phyloP scores from a whole-genome alignment of 2,797 vertebrate genomes.

The Bovichtus variegatus region DNA sequence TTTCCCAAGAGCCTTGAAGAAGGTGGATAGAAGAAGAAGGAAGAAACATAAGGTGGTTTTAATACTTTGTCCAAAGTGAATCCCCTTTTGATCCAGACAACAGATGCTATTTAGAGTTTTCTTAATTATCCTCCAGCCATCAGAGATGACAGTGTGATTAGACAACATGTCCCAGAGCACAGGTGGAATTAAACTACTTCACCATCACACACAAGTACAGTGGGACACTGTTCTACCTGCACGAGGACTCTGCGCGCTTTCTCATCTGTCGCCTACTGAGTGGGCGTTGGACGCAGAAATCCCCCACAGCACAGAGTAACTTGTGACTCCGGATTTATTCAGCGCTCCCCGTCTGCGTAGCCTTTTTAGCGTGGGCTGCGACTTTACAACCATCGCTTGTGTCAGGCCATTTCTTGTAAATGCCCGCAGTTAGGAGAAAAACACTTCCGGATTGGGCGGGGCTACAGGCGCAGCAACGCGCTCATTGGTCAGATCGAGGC shows the following conservation, averaged over 20 bases:
- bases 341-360: conserved; percentile 14
- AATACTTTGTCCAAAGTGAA: not conserved
- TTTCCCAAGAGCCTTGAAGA: not conserved
- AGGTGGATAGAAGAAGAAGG: not conserved
- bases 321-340: conserved; percentile 67
- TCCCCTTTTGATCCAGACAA: not conserved
- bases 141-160: not conserved
- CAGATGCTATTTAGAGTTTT: too few species aligned
- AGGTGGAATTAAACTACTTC: too few species aligned
- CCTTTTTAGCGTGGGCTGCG: conserved; percentile 63
- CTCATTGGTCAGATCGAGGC: conserved; percentile 63
- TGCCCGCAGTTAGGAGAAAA: conserved; percentile 82
- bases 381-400: conserved; percentile 34
- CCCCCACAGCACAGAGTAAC: conserved; percentile 65
- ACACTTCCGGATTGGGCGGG: conserved; percentile 55
- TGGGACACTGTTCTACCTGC: conserved; percentile 1
- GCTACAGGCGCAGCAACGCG: rapidly evolving
- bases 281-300: conserved; percentile 63
- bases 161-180: not conserved
- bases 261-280: conserved; percentile 4
- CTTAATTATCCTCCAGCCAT: not conserved
- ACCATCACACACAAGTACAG: not conserved
- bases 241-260: not conserved
- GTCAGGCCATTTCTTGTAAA: conserved; percentile 92
- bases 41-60: not conserved